phyloP scores from a whole-genome alignment of 2,888 invertebrate genomes.

The Nowickia ferox region DNA sequence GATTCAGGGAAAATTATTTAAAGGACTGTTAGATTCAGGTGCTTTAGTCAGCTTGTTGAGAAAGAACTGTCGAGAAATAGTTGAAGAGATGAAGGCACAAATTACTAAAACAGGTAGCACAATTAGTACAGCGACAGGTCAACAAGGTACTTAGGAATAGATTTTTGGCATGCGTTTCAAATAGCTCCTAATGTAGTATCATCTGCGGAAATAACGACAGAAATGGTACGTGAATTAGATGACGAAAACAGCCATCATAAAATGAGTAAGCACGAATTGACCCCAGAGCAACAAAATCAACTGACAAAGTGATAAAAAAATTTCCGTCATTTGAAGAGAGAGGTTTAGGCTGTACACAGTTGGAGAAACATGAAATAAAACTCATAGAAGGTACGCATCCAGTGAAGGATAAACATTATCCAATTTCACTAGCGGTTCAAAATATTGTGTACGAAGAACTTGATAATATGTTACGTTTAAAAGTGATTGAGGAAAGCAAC shows the following conservation, averaged over 20 bases:
- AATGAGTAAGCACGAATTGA: background rate
- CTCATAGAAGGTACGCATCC: background rate
- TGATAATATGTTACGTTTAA: slow-evolving; percentile 12
- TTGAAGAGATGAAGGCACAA: background rate
- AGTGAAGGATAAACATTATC: background rate
- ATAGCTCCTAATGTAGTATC: background rate
- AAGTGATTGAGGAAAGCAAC: slow-evolving; percentile 75
- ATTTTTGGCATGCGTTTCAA: background rate
- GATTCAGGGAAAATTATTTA: background rate
- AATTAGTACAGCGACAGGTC: slow-evolving; percentile 7
- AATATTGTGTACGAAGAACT: slow-evolving; percentile 72
- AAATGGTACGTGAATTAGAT: background rate
- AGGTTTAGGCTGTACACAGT: background rate
- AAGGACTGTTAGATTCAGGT: slow-evolving; percentile 26
- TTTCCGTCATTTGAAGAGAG: background rate
- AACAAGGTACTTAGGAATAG: background rate
- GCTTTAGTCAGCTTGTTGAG: slow-evolving; percentile 25
- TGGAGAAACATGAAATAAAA: background rate
- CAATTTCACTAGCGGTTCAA: slow-evolving; percentile 72
- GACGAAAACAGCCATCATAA: background rate
- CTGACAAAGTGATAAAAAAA: background rate
- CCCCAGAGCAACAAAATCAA: background rate
- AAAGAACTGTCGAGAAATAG: slow-evolving; percentile 14
- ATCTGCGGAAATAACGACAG: background rate
- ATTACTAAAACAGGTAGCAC: background rate